Evolutionary conservation across 2,888 invertebrate species (phyloP).

Genomic region (Capitulum mitella): DNA sequence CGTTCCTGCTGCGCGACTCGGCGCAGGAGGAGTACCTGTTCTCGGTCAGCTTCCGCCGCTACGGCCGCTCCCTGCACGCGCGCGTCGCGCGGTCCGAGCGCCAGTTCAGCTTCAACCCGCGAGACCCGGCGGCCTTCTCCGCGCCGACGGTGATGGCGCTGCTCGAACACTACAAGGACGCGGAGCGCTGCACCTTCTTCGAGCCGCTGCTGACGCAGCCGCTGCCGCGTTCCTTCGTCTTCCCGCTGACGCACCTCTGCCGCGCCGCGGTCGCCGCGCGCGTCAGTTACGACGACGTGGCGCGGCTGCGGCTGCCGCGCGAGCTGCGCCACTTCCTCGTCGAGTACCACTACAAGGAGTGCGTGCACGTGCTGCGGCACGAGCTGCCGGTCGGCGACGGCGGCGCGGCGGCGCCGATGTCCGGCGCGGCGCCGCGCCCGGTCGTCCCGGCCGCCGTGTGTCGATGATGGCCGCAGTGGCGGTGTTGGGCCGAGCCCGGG

Average conservation of each 20-base stretch:
- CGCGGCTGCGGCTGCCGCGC: slow-evolving; percentile 74
- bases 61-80: slow-evolving; percentile 89
- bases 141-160: slow-evolving; percentile 76
- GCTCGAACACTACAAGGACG: slow-evolving; percentile 81
- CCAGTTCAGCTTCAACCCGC: slow-evolving; percentile 92
- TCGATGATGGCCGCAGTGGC: background rate
- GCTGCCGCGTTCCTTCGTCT: slow-evolving; percentile 74
- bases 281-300: slow-evolving; percentile 82
- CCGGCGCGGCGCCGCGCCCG: no score
- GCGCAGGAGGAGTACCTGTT: slow-evolving; percentile 97
- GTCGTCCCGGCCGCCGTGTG: no score
- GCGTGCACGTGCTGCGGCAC: slow-evolving; percentile 33
- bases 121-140: slow-evolving; percentile 91
- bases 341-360: slow-evolving; percentile 92
- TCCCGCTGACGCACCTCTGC: slow-evolving; percentile 83
- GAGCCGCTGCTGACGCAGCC: slow-evolving; percentile 95
- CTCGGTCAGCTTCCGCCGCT: slow-evolving; percentile 92
- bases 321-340: slow-evolving; percentile 81
- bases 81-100: slow-evolving; percentile 93
- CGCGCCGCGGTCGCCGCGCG: slow-evolving; percentile 76
- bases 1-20: slow-evolving; percentile 88
- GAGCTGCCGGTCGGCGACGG: slow-evolving; percentile 28
- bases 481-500: no score
- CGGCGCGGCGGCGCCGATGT: background rate
- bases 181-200: slow-evolving; percentile 96